Evolutionary conservation across 1,140 invertebrate genomes (phyloP).

Genomic region (Leguminivora glycinivorella): DNA sequence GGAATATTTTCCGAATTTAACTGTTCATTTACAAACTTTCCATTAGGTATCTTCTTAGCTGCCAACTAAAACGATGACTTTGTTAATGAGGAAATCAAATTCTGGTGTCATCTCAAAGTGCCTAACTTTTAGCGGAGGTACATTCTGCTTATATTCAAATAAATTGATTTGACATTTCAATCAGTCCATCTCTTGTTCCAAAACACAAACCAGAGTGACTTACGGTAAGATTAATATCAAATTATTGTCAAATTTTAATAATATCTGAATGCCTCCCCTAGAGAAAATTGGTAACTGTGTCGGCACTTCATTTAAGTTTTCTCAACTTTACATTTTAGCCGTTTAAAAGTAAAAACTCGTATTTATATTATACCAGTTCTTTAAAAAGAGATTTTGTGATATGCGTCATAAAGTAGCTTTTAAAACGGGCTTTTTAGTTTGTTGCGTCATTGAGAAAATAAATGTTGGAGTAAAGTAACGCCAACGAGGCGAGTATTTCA

Average conservation of each 20-base stretch:
- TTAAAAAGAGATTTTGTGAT: not conserved
- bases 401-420: not conserved
- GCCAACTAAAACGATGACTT: conserved; percentile 8
- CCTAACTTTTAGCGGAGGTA: not conserved
- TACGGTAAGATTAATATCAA: not conserved
- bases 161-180: not conserved
- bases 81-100: conserved; percentile 19
- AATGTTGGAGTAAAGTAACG: not conserved
- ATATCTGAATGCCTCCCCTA: not conserved
- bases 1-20: too few species aligned
- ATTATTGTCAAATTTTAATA: not conserved
- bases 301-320: conserved; percentile 37
- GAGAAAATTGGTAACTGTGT: conserved; percentile 31
- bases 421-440: not conserved
- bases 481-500: not conserved
- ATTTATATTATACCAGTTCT: not conserved
- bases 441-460: not conserved
- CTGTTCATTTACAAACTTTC: not conserved
- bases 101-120: conserved; percentile 25
- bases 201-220: not conserved
- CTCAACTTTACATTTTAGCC: conserved; percentile 22
- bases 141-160: not conserved
- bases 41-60: not conserved
- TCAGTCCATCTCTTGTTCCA: not conserved
- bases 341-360: not conserved